Evolutionary conservation across 2,113 vertebrate species (phyloP).

Genomic region (Jacana jacana): DNA sequence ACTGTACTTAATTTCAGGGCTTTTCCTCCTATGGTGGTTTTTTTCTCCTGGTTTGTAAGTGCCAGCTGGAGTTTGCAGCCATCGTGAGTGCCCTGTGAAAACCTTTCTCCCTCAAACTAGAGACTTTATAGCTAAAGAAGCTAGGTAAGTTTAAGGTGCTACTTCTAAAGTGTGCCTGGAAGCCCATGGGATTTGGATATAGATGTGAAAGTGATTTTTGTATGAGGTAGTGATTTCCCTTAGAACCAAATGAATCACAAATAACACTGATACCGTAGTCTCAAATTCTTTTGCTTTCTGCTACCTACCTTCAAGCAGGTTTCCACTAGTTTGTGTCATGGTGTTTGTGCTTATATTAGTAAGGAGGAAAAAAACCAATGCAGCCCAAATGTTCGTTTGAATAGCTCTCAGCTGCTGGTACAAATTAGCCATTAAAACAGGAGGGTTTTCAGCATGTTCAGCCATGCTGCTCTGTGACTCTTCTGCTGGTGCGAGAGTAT

Average conservation of each 20-base stretch:
- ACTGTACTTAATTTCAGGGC: rapidly evolving
- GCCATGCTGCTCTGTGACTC: background rate
- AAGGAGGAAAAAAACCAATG: background rate
- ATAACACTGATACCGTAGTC: background rate
- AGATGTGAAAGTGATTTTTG: background rate
- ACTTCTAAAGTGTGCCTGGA: background rate
- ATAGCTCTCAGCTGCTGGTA: rapidly evolving
- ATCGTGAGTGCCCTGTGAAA: too few species aligned
- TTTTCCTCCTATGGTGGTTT: too few species aligned
- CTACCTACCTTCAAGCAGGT: background rate
- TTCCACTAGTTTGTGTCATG: rapidly evolving
- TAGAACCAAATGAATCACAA: background rate
- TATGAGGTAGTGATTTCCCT: background rate
- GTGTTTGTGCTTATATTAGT: background rate
- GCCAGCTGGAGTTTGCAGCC: background rate
- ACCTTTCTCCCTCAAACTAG: background rate
- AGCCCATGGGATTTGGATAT: rapidly evolving
- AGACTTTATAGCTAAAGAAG: background rate
- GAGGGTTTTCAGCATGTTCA: background rate
- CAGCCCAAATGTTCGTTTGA: rapidly evolving
- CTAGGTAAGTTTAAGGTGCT: background rate
- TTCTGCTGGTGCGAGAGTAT: background rate
- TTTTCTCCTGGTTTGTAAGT: background rate
- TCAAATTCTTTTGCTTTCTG: background rate
- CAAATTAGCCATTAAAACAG: background rate